Base-by-base conservation (phyloP, 2,113 vertebrate genomes). In the Hypocryptadius cinnamomeus region DNA sequence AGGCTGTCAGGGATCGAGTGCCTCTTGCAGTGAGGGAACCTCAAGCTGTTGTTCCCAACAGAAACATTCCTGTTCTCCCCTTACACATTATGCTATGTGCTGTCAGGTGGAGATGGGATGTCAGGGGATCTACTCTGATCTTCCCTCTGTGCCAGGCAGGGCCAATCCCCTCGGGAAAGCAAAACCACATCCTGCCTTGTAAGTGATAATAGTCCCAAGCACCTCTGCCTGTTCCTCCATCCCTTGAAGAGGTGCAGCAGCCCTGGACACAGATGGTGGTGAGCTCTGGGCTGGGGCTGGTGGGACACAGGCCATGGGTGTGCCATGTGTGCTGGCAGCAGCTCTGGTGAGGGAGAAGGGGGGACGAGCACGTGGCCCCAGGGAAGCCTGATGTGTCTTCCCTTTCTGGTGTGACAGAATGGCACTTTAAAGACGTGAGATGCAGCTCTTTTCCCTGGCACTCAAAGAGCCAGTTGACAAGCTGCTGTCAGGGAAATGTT, bases 391-490 rank as follows among this genome's bases (percentile, higher is more conserved):
- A 19, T 63, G 37, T 60, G 33, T 93, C 60, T 82, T 91, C 56
- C 48, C 37, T 61, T 83, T 37, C 72, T 89, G 88, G 64, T 31
- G 19, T 95, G 92, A 88, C 84, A 91, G 88, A 81, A 44, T 10
- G 24, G 47, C 48, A 31, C 88, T 94, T 94, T 64, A 81, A 94
- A 95, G 83, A 71, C 0, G 2, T 59, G 72, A 93, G 93, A 76
- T 81, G 91, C 72, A 79, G 68, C 37, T 94, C 65, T 91, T 94
- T 73, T 74, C 60, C 80, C 54, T 89, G 94, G 92, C 47, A 35
- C 59, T 89, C 88, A 93, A 96, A 94, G 92, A 95, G 89, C 80
- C 89, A 79, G 82, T 73, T 97, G 96, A 96, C 96, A 97, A 88
- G 94, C 80, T 85, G 79, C 86, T 96, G 96, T 95, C 95, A 96